Evolutionary conservation across 2,797 vertebrate genomes (phyloP).

Genomic region (Microchirus variegatus): DNA sequence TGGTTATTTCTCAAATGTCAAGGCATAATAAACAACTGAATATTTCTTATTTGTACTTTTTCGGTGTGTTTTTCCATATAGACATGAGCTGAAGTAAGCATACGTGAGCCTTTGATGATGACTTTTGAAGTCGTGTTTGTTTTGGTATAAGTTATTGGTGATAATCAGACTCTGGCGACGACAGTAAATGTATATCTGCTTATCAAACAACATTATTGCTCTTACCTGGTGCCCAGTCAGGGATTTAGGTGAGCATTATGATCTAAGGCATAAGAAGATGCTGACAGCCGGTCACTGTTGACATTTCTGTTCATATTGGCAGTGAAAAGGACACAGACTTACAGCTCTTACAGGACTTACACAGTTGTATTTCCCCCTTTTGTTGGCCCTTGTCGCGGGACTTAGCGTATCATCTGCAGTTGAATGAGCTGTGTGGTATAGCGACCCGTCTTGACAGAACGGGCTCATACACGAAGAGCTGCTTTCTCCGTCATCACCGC

Average conservation of each 20-base stretch:
- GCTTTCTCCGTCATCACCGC: conserved; percentile 50
- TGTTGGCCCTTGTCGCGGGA: conserved; percentile 53
- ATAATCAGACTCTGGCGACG: conserved; percentile 55
- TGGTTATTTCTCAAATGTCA: conserved; percentile 80
- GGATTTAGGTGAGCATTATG: conserved; percentile 63
- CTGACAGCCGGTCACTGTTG: conserved; percentile 67
- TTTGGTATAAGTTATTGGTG: conserved; percentile 57
- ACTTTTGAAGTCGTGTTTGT: conserved; percentile 59
- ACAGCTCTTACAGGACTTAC: conserved; percentile 49
- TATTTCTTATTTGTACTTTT: conserved; percentile 31
- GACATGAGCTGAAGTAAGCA: conserved; percentile 24
- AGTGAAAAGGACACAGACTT: conserved; percentile 64
- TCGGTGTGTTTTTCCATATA: background rate
- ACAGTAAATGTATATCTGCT: conserved; percentile 50
- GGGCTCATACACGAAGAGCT: conserved; percentile 46
- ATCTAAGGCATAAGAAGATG: conserved; percentile 65
- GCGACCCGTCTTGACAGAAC: conserved; percentile 62
- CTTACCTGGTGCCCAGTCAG: conserved; percentile 50
- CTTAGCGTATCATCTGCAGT: conserved; percentile 60
- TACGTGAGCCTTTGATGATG: conserved; percentile 56
- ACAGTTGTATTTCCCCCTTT: conserved; percentile 44
- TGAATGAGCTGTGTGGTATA: conserved; percentile 51
- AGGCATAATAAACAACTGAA: conserved; percentile 69
- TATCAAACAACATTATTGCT: conserved; percentile 55
- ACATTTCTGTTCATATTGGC: conserved; percentile 81